A percentile compares a stretch with the other conserved stretches of the same genome.
Conservation (phyloP, 1,140 invertebrate species). For the Brachionus koreanus region DNA sequence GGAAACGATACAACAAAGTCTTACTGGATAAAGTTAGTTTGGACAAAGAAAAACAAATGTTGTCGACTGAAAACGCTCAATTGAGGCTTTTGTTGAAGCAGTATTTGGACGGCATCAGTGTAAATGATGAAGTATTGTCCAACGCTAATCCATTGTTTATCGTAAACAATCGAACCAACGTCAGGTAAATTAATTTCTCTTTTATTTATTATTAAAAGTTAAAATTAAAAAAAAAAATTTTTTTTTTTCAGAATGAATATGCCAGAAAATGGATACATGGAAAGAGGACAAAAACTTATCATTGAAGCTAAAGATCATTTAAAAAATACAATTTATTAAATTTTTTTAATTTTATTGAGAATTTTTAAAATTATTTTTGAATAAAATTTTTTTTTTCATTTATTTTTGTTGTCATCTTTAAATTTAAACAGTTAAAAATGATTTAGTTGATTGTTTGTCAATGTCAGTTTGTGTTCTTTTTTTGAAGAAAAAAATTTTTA, state of each 20-base stretch:
- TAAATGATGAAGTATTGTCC: conserved; percentile 57
- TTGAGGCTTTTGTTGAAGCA: conserved; percentile 57
- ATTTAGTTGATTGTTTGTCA: neutral
- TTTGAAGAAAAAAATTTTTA: conserved; percentile 9
- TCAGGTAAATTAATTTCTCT: conserved; percentile 25
- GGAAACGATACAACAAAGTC: conserved; percentile 60
- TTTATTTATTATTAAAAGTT: neutral
- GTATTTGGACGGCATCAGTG: conserved; percentile 59
- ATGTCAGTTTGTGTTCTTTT: neutral
- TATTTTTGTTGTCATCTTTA: neutral
- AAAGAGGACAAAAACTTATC: neutral
- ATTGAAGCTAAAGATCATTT: conserved; percentile 43
- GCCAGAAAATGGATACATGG: neutral
- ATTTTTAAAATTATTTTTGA: neutral
- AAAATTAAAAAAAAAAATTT: neutral
- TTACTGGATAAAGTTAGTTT: conserved; percentile 56
- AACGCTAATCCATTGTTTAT: conserved; percentile 58
- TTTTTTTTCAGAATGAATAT: neutral
- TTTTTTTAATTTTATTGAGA: neutral
- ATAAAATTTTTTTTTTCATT: neutral
- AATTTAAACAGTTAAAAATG: neutral
- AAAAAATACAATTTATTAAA: conserved; percentile 40
- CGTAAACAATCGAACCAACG: conserved; percentile 49
- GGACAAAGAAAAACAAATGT: conserved; percentile 54
- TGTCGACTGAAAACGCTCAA: conserved; percentile 55